These are phyloP conservation scores for Hystrix cristata DNA, from an alignment of 2,113 vertebrate genomes.

Conservation along the genomic window DNA sequence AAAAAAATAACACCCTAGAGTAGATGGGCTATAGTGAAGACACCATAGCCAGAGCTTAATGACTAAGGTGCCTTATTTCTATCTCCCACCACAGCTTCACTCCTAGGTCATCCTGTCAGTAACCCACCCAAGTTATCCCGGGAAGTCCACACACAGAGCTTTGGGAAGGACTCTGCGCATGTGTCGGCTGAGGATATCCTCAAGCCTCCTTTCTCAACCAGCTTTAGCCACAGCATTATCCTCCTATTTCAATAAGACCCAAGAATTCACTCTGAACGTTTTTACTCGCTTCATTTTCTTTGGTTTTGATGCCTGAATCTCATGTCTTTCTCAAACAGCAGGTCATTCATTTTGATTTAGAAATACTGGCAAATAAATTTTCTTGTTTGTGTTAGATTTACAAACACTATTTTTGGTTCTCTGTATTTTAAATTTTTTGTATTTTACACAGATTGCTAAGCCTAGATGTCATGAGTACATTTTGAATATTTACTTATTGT, in stretches of 20 bases:
- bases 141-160: not conserved
- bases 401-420: not conserved
- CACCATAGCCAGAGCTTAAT: not conserved
- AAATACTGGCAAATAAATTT: not conserved
- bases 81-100: not conserved
- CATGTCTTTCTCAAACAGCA: not conserved
- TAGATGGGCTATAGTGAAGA: not conserved
- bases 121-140: not conserved
- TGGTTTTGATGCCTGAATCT: not conserved
- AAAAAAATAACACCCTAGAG: not conserved
- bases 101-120: not conserved
- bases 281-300: not conserved
- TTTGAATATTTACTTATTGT: not conserved
- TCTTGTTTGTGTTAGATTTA: not conserved
- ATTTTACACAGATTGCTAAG: not conserved
- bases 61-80: not conserved
- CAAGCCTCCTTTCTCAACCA: not conserved
- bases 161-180: not conserved
- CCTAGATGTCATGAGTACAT: not conserved
- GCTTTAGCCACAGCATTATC: not conserved
- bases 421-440: not conserved
- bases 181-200: too few species aligned
- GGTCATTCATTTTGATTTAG: not conserved
- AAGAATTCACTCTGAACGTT: not conserved
- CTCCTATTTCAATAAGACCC: not conserved